Conservation (phyloP, 2,113 vertebrate species). For the Damaliscus lunatus region DNA sequence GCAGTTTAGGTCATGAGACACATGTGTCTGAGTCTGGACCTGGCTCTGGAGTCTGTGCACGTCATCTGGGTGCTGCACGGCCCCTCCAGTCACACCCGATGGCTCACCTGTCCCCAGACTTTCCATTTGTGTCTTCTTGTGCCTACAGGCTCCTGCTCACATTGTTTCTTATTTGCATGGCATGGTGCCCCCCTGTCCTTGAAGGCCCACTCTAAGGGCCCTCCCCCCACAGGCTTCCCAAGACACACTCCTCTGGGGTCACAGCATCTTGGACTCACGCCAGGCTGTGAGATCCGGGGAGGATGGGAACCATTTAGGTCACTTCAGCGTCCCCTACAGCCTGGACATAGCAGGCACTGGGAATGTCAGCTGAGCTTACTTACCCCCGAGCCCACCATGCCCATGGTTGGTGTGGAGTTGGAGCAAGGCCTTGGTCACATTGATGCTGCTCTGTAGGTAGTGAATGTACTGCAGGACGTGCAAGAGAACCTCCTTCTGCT, state of each 20-base stretch:
- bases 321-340: not conserved
- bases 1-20: not conserved
- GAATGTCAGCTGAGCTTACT: not conserved
- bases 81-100: not conserved
- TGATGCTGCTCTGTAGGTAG: slow-evolving; percentile 66
- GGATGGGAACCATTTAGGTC: not conserved
- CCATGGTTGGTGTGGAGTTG: not conserved
- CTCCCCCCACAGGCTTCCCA: not conserved
- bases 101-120: not conserved
- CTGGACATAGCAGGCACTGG: not conserved
- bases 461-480: slow-evolving; percentile 70
- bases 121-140: not conserved
- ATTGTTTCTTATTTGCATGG: not conserved
- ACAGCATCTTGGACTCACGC: rapidly evolving
- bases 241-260: not conserved
- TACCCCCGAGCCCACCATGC: not conserved
- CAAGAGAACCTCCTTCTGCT: slow-evolving; percentile 74
- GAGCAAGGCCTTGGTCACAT: slow-evolving; percentile 55
- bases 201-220: not conserved
- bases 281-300: not conserved
- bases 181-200: not conserved
- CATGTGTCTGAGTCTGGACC: not conserved
- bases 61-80: rapidly evolving
- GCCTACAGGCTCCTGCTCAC: not conserved
- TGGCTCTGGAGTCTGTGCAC: not conserved